Conservation (phyloP, 2,888 invertebrate species). For the Tipula helvola region DNA sequence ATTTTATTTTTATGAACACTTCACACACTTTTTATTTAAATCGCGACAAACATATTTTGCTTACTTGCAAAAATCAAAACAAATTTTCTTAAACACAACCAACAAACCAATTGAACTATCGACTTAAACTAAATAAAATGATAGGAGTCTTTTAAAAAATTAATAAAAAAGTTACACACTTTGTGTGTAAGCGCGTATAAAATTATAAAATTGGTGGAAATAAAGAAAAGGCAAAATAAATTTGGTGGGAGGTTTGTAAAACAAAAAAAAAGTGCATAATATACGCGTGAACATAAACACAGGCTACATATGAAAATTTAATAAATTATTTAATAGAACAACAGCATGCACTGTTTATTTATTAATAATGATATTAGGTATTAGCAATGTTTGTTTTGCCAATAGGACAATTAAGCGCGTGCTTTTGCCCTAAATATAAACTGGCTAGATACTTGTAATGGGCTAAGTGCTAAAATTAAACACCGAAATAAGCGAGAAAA, state of each 20-base stretch:
- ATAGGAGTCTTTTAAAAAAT: neutral
- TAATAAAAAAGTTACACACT: neutral
- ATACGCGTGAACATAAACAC: neutral
- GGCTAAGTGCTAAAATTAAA: neutral
- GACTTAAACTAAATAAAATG: neutral
- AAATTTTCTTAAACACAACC: neutral
- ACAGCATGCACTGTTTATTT: neutral
- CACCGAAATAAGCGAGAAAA: neutral
- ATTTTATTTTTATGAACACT: neutral
- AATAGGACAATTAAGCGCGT: neutral
- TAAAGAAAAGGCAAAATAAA: neutral
- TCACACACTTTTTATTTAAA: neutral
- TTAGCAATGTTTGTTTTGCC: no score
- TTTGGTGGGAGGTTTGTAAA: neutral
- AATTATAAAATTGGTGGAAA: neutral
- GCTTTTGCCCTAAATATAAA: neutral
- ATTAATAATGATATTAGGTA: neutral
- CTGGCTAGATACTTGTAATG: neutral
- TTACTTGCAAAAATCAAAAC: neutral
- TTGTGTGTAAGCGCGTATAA: neutral
- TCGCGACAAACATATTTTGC: neutral
- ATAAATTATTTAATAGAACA: neutral
- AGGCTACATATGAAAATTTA: neutral
- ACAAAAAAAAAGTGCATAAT: neutral
- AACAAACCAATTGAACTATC: neutral